A percentile compares a stretch with the other conserved stretches of the same genome.
Evolutionary conservation across 1,140 invertebrate species (phyloP).

Genomic region (Trachelipus rathkii): DNA sequence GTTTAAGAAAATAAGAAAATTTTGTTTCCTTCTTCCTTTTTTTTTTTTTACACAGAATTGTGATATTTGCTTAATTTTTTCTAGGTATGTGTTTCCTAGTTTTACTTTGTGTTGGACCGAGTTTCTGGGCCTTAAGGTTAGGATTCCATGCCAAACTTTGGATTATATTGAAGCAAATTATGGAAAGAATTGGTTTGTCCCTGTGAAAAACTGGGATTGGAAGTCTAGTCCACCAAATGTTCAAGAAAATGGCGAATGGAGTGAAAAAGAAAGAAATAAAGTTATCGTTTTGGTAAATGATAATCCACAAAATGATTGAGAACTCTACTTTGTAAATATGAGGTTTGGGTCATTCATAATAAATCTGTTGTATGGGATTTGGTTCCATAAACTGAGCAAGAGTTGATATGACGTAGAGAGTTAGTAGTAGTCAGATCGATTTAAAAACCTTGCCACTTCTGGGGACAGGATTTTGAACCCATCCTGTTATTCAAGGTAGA

Average conservation of each 20-base stretch:
- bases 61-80: not conserved
- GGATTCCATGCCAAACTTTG: conserved; percentile 58
- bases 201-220: conserved; percentile 59
- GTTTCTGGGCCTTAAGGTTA: conserved; percentile 56
- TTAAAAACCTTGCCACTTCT: too few species aligned
- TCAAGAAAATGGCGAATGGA: conserved; percentile 57
- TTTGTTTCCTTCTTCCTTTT: not conserved
- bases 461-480: too few species aligned
- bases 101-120: conserved; percentile 60
- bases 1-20: not conserved
- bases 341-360: too few species aligned
- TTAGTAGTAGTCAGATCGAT: too few species aligned
- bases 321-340: too few species aligned
- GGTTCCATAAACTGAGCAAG: too few species aligned
- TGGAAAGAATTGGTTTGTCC: conserved; percentile 56
- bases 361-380: too few species aligned
- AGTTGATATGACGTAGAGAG: too few species aligned
- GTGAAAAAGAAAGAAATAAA: conserved; percentile 53
- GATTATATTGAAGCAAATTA: conserved; percentile 60
- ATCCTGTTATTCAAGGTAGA: too few species aligned
- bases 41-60: not conserved
- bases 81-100: conserved; percentile 58
- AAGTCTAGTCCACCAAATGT: conserved; percentile 59
- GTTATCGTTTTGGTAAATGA: conserved; percentile 50
- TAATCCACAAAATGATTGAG: too few species aligned